Conservation (phyloP, 2,888 invertebrate species). For the Cephus rjabovi region DNA sequence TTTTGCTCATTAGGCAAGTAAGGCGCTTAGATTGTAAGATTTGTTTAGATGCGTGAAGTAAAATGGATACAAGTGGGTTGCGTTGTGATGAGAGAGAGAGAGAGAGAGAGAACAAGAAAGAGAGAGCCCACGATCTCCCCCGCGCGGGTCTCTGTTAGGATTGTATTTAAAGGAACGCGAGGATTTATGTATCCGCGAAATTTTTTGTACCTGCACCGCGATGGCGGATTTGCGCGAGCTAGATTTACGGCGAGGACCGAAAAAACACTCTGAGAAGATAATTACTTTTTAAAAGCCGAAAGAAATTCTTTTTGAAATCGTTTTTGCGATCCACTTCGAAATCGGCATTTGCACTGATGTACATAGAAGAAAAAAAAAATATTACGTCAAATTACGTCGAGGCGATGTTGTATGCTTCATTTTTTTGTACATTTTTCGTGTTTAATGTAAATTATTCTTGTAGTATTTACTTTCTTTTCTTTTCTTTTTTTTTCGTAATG, state of each 20-base stretch:
- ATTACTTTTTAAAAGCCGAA: background rate
- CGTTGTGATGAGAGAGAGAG: conserved; percentile 13
- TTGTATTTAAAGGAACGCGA: background rate
- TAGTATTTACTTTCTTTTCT: background rate
- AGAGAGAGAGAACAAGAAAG: conserved; percentile 1
- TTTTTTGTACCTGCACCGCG: background rate
- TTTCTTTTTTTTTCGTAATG: background rate
- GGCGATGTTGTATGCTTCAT: background rate
- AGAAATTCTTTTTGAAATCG: background rate
- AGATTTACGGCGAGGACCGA: background rate
- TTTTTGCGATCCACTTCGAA: background rate
- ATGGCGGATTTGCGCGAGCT: background rate
- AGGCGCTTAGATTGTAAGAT: conserved; percentile 24
- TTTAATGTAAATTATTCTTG: background rate
- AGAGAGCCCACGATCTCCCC: background rate
- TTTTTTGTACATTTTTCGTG: background rate
- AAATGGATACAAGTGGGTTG: conserved; percentile 23
- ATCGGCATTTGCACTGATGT: background rate
- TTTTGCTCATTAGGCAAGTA: conserved; percentile 52
- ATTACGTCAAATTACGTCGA: background rate
- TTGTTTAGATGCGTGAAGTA: conserved; percentile 20
- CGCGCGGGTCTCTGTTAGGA: background rate
- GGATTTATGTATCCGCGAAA: background rate
- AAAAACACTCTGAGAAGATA: background rate
- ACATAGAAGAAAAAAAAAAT: background rate